phyloP scores from a whole-genome alignment of 2,888 invertebrate species.

The Molorchus minor region DNA sequence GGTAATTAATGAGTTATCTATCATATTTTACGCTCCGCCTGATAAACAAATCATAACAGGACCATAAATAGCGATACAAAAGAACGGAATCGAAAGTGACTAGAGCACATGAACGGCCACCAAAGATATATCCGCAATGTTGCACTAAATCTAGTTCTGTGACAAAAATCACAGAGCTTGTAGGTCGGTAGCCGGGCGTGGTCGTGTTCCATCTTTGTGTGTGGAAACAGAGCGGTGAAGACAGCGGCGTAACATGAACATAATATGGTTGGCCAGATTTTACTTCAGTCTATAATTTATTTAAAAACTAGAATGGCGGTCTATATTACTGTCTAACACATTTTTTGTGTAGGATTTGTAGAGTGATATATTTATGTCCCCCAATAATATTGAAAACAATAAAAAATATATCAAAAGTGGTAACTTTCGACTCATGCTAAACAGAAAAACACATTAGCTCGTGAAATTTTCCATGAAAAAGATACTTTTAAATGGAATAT shows the following conservation, averaged over 20 bases:
- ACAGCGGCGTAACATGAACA: constrained; percentile 14
- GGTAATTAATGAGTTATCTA: constrained; percentile 4
- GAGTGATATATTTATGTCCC: too few species aligned
- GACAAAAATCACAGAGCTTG: constrained; percentile 57
- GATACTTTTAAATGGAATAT: too few species aligned
- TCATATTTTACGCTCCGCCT: constrained; percentile 20
- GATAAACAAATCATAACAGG: constrained; percentile 34
- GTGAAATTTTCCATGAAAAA: too few species aligned
- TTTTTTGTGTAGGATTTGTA: too few species aligned
- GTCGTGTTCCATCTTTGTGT: constrained; percentile 38
- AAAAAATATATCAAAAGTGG: too few species aligned
- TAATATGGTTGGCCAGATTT: too few species aligned
- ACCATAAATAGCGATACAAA: constrained; percentile 34
- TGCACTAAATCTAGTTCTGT: constrained; percentile 52
- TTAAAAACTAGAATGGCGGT: too few species aligned
- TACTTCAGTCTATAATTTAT: too few species aligned
- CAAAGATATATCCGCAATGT: constrained; percentile 44
- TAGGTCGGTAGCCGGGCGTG: constrained; percentile 60
- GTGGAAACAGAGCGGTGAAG: constrained; percentile 19
- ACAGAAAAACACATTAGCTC: too few species aligned
- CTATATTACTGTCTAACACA: too few species aligned
- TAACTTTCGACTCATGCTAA: too few species aligned
- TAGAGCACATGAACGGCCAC: constrained; percentile 35
- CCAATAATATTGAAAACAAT: too few species aligned
- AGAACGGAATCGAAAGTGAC: constrained; percentile 45